Base-by-base conservation (phyloP, 2,888 invertebrate genomes). In the Acronicta psi region DNA sequence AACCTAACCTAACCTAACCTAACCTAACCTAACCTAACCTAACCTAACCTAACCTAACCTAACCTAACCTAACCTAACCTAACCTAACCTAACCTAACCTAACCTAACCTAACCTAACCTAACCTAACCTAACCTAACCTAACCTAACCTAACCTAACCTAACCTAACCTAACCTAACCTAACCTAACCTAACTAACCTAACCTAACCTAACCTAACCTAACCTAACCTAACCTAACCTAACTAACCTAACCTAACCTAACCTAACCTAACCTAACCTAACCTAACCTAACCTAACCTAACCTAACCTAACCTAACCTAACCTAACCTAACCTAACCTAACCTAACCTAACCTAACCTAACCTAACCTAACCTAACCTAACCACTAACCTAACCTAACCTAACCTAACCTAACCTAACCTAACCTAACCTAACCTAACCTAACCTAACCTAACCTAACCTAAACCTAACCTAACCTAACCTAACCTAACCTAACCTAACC, bases 211-310 rank as follows among this genome's bases (percentile, higher is more conserved):
- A 57, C 47, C 58, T 58, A 61, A 54, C 31, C 44, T 51, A 56
- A 67, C 63, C 63, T 64, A 58, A 50, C 53, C 52, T 46, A 34
- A 54, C 42, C 50, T 36, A 42, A 44, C 38, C 37, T 44, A 46
- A 51, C 29, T 59, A 55, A 29, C 29, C 29, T 29, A 29, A 29
- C 29, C 61, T 62, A 65, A 65, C 55, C 55, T 58, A 68, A 67
- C 64, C 65, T 59, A 61, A 68, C 59, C 64, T 62, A 62, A 62
- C 61, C 64, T 59, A 64, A 65, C 64, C 61, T 57, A 66, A 67
- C 63, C 66, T 56, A 66, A 63, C 67, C 61, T 50, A 71, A 65
- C 68, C 65, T 58, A 65, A 54, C 50, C 51, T 61, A 31, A 60
- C 58, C 59, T 56, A 50, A 67, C 59, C 57, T 63, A 65, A 50